Conservation (phyloP, 2,888 invertebrate species). For the Microplitis deprimator region DNA sequence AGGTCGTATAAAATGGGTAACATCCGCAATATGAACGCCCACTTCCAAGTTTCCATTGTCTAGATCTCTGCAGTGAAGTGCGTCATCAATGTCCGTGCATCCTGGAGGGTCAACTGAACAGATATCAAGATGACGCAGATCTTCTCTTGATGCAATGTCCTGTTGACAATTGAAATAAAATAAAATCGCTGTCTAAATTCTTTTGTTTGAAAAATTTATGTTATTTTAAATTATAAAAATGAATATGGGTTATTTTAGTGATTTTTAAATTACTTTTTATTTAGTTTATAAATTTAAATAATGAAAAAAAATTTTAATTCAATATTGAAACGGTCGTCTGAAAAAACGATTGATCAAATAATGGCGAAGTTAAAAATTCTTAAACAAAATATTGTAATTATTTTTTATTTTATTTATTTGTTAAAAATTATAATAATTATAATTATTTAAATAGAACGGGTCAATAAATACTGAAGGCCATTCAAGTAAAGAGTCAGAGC, state of each 20-base stretch:
- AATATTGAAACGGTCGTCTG: constrained; percentile 38
- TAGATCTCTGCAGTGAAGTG: constrained; percentile 88
- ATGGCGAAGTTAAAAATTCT: constrained; percentile 50
- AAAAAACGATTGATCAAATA: constrained; percentile 44
- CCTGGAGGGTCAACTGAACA: constrained; percentile 99
- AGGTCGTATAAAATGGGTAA: constrained; percentile 96
- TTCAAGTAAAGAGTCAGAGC: constrained; percentile 9
- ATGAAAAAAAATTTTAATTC: constrained; percentile 45
- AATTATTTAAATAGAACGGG: constrained; percentile 26
- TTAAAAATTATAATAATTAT: constrained; percentile 24
- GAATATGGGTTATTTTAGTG: neutral
- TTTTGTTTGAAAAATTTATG: constrained; percentile 38
- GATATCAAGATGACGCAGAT: constrained; percentile 87
- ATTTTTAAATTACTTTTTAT: neutral
- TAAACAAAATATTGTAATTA: constrained; percentile 43
- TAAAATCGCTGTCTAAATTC: neutral
- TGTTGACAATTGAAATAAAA: constrained; percentile 59
- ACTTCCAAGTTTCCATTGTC: constrained; percentile 84
- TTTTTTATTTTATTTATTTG: constrained; percentile 16
- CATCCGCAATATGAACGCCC: constrained; percentile 99
- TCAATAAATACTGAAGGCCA: constrained; percentile 19
- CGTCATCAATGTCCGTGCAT: constrained; percentile 99
- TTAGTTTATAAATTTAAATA: constrained; percentile 28
- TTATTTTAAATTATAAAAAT: neutral
- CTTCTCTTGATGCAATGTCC: constrained; percentile 85